Percentiles rank a stretch among this genome's conserved stretches.
These are phyloP conservation scores for Coracias cyanogaster DNA, from an alignment of 2,797 vertebrate genomes.

Conservation along the genomic window DNA sequence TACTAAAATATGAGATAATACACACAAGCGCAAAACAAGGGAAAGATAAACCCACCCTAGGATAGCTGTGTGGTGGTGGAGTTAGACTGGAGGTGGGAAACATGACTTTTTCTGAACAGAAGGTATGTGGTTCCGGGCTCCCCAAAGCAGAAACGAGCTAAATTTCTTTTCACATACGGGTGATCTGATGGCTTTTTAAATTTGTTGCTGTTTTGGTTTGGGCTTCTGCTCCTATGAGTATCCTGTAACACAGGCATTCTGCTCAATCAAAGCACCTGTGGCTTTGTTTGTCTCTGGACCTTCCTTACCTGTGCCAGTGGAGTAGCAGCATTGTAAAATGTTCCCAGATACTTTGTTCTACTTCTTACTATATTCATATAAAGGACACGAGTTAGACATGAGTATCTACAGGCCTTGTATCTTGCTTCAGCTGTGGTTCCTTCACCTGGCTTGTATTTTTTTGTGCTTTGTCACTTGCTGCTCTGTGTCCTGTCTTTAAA, in stretches of 20 bases:
- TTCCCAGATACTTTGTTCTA: neutral
- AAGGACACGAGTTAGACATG: neutral
- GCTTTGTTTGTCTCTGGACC: neutral
- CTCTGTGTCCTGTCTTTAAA: neutral
- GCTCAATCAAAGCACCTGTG: neutral
- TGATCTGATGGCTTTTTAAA: neutral
- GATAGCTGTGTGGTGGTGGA: neutral
- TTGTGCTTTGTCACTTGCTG: neutral
- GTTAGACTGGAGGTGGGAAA: neutral
- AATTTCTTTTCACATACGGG: neutral
- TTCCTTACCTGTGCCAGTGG: neutral
- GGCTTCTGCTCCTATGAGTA: neutral
- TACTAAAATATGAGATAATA: slow-evolving; percentile 45
- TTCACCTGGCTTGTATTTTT: neutral
- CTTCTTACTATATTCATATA: neutral
- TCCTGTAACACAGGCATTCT: neutral
- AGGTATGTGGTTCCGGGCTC: neutral
- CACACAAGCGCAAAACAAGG: neutral
- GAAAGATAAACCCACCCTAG: neutral
- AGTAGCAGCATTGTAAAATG: neutral
- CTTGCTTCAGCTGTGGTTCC: neutral
- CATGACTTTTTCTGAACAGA: neutral
- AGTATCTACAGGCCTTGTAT: neutral
- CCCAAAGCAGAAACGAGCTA: neutral
- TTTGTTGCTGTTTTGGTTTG: neutral